Evolutionary conservation across 2,888 invertebrate species (phyloP), one percentile per base, ranked within the genome.

Genomic region (Bugulina stolonifera): DNA sequence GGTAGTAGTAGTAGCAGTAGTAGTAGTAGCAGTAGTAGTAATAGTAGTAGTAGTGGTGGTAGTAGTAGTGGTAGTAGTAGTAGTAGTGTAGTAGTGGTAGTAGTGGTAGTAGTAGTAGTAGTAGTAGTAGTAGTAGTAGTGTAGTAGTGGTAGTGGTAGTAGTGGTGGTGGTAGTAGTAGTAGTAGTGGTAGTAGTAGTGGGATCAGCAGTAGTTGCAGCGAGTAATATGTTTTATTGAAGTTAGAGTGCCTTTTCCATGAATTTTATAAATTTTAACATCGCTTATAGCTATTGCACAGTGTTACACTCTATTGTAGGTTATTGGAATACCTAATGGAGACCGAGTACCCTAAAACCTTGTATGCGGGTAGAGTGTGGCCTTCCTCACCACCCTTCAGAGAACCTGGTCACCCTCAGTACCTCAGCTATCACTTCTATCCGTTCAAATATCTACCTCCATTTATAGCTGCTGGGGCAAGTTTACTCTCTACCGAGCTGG

Each of bases 1-100:
- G 23, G 64, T 58, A 58, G 64, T 58, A 58, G 64, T 58, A 58
- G 64, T 58, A 58, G 64, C 23, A 58, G 25, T 58, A 58, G 64
- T 58, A 58, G 64, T 58, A 58, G 64, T 58, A 58, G 25, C 25
- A 58, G 64, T 58, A 58, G 64, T 58, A 58, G 64, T 58, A 58
- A 25, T 58, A 58, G 25, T 25, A 58, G 64, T 23, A 58, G 64
- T 23, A 58, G 64, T 25, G 23, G 64, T 23, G 14, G 64, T 23
- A 58, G 64, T n/a, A n/a, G n/a, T n/a, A n/a, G n/a, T n/a, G n/a
- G n/a, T n/a, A n/a, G n/a, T n/a, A n/a, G n/a, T n/a, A n/a, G n/a
- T n/a, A n/a, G n/a, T n/a, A n/a, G n/a, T n/a, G n/a, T n/a, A n/a
- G n/a, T n/a, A n/a, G n/a, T n/a, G n/a, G n/a, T n/a, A n/a, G n/a